Percentiles rank a stretch among this genome's conserved stretches.
Evolutionary conservation across 2,888 invertebrate genomes (phyloP).

Genomic region (Pammene fasciana): DNA sequence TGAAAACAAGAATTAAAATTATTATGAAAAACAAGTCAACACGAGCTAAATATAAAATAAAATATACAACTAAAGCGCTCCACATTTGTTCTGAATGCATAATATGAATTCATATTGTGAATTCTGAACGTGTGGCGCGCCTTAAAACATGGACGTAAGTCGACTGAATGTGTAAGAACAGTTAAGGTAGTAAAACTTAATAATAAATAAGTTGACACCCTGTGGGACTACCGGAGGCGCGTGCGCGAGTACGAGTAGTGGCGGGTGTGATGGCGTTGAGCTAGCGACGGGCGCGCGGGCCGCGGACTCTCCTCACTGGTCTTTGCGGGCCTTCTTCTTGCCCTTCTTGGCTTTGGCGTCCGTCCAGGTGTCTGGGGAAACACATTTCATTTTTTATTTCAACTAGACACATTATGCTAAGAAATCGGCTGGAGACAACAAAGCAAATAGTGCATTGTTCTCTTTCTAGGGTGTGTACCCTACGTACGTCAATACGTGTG

Average conservation of each 20-base stretch:
- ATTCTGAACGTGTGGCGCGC: too few species aligned
- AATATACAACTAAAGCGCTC: constrained; percentile 72
- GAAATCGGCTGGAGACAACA: too few species aligned
- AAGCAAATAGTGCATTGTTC: too few species aligned
- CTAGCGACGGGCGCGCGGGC: constrained; percentile 64
- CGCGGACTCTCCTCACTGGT: constrained; percentile 83
- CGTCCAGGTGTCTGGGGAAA: constrained; percentile 87
- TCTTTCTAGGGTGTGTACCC: too few species aligned
- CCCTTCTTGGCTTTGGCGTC: constrained; percentile 89
- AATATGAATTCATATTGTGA: too few species aligned
- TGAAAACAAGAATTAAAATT: constrained; percentile 75
- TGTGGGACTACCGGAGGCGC: constrained; percentile 67
- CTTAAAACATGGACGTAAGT: constrained; percentile 77
- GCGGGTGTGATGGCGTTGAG: constrained; percentile 73
- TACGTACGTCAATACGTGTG: too few species aligned
- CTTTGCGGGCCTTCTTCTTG: constrained; percentile 90
- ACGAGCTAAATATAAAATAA: constrained; percentile 74
- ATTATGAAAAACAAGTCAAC: constrained; percentile 79
- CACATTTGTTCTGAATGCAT: too few species aligned
- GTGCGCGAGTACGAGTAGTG: constrained; percentile 9
- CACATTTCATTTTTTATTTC: too few species aligned
- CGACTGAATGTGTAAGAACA: constrained; percentile 76
- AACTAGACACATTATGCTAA: too few species aligned
- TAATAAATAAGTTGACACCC: constrained; percentile 73
- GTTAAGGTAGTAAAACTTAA: constrained; percentile 65